Evolutionary conservation across 2,113 vertebrate genomes (phyloP).

Genomic region (Gambusia holbrooki): DNA sequence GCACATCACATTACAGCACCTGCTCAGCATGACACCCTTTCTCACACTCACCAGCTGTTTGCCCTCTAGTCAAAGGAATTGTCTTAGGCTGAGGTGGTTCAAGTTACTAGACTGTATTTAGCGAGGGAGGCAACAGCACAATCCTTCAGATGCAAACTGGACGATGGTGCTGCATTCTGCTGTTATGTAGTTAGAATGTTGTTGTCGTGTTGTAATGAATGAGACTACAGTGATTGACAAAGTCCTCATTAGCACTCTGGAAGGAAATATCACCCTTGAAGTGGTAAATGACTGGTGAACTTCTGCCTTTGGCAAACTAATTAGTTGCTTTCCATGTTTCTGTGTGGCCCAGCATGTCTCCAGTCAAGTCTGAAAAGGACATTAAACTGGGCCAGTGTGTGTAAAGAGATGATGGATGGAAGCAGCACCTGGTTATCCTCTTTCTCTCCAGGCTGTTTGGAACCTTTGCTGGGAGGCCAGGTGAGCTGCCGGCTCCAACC

Average conservation of each 20-base stretch:
- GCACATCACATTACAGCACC: constrained; percentile 37
- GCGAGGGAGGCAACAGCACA: not conserved
- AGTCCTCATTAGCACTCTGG: constrained; percentile 57
- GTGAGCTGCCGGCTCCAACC: constrained; percentile 40
- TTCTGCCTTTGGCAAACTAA: constrained; percentile 68
- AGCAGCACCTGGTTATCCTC: constrained; percentile 61
- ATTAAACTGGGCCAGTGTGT: constrained; percentile 68
- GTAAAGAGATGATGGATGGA: constrained; percentile 76
- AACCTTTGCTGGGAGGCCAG: constrained; percentile 56
- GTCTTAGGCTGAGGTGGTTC: constrained; percentile 27
- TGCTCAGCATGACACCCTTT: constrained; percentile 32
- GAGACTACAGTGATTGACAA: constrained; percentile 47
- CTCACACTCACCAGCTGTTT: constrained; percentile 58
- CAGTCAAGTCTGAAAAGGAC: constrained; percentile 70
- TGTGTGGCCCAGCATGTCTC: constrained; percentile 61
- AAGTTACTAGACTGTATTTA: constrained; percentile 1
- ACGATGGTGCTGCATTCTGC: not conserved
- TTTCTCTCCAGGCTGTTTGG: constrained; percentile 43
- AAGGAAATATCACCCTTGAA: constrained; percentile 59
- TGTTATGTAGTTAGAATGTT: constrained; percentile 12
- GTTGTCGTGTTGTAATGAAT: constrained; percentile 35
- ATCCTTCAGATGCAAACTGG: constrained; percentile 7
- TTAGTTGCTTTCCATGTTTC: constrained; percentile 68
- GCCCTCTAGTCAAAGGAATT: constrained; percentile 24
- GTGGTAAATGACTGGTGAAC: constrained; percentile 62